Percentiles rank a stretch among this genome's conserved stretches.
phyloP scores from a whole-genome alignment of 2,888 invertebrate species.

The Nephrotoma guestfalica region DNA sequence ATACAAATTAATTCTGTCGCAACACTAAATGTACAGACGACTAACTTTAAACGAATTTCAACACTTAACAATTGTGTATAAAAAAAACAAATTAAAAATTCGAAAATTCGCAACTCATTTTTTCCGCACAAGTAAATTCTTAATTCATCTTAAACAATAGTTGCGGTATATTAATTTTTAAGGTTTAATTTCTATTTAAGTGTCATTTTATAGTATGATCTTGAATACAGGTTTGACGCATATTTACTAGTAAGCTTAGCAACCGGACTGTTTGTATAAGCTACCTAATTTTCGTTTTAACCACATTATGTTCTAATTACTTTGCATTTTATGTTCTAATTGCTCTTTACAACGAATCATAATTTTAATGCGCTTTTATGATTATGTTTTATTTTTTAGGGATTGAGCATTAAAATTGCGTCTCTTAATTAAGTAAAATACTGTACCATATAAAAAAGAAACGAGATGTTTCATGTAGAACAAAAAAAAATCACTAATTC shows the following conservation, averaged over 20 bases:
- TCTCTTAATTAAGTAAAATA: neutral
- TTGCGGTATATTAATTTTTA: neutral
- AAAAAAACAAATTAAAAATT: neutral
- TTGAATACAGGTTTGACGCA: neutral
- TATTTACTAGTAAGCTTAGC: neutral
- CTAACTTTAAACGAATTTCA: neutral
- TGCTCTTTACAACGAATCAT: neutral
- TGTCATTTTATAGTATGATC: neutral
- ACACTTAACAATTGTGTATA: neutral
- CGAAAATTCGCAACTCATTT: neutral
- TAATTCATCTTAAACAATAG: neutral
- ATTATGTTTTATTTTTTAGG: neutral
- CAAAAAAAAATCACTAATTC: neutral
- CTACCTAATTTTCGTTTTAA: neutral
- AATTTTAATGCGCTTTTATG: neutral
- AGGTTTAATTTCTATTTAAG: neutral
- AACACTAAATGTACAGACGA: neutral
- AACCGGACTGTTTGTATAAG: neutral
- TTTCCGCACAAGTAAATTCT: neutral
- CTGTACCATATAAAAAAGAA: neutral
- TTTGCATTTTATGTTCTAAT: neutral
- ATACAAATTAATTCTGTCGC: neutral
- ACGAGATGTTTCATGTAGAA: neutral
- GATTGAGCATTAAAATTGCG: neutral
- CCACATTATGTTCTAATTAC: neutral